A percentile compares a stretch with the other conserved stretches of the same genome.
Evolutionary conservation across 2,888 invertebrate genomes (phyloP).

Genomic region (Hemaris fuciformis): DNA sequence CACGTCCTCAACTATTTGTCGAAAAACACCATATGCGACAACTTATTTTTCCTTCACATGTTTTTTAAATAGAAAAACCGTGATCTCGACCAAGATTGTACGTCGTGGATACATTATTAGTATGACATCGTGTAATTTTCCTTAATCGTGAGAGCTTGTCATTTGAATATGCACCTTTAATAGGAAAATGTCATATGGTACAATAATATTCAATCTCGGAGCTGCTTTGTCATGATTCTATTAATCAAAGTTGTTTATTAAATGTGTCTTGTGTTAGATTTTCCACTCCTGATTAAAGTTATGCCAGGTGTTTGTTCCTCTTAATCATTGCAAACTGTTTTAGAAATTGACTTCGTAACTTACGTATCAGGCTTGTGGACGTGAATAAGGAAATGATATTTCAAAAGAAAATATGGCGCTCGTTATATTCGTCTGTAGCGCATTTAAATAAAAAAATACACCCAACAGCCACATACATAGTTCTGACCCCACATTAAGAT

Average conservation of each 20-base stretch:
- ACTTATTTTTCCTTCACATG: background rate
- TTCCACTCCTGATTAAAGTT: background rate
- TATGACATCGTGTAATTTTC: constrained; percentile 2
- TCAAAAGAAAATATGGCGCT: too few species aligned
- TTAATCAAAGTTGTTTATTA: background rate
- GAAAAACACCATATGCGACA: background rate
- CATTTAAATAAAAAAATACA: too few species aligned
- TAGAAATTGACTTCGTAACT: too few species aligned
- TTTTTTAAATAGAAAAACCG: background rate
- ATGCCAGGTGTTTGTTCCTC: too few species aligned
- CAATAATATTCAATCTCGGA: background rate
- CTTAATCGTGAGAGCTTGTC: background rate
- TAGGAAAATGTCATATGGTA: constrained; percentile 4
- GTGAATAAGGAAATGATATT: too few species aligned
- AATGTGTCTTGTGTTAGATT: background rate
- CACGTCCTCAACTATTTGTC: too few species aligned
- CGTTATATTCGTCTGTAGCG: too few species aligned
- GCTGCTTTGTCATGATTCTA: constrained; percentile 1
- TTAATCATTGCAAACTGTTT: too few species aligned
- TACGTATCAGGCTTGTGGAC: too few species aligned
- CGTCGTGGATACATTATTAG: background rate
- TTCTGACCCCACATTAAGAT: too few species aligned
- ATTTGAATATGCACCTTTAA: background rate
- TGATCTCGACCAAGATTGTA: background rate
- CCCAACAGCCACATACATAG: too few species aligned